phyloP scores from a whole-genome alignment of 1,140 invertebrate species.

The Solenopsis invicta region DNA sequence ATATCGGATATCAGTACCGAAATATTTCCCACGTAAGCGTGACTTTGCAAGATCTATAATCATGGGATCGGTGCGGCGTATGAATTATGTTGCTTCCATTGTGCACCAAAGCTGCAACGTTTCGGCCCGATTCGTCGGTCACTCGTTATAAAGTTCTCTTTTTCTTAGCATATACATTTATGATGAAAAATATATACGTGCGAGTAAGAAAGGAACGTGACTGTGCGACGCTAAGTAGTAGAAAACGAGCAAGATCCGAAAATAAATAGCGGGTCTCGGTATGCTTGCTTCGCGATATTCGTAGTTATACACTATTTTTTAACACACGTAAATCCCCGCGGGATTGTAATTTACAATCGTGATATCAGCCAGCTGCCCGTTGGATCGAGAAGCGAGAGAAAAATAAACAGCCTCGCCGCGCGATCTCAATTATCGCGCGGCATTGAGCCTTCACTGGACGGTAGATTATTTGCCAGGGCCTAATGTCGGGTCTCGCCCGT shows the following conservation, averaged over 20 bases:
- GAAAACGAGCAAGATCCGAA: slow-evolving; percentile 10
- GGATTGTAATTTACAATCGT: slow-evolving; percentile 41
- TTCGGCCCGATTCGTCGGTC: not conserved
- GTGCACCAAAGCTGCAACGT: not conserved
- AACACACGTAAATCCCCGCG: slow-evolving; percentile 12
- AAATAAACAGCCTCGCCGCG: slow-evolving; percentile 24
- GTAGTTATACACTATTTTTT: not conserved
- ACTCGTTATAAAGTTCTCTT: not conserved
- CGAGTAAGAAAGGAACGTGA: not conserved
- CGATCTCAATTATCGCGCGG: slow-evolving; percentile 58
- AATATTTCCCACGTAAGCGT: slow-evolving; percentile 48
- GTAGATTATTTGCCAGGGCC: slow-evolving; percentile 61
- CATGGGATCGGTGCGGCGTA: not conserved
- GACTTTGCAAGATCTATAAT: slow-evolving; percentile 49
- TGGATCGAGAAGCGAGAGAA: slow-evolving; percentile 7
- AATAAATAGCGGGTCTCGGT: slow-evolving; percentile 25
- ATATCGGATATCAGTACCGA: slow-evolving; percentile 55
- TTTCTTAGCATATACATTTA: not conserved
- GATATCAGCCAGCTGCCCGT: slow-evolving; percentile 31
- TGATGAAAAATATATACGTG: not conserved
- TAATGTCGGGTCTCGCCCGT: slow-evolving; percentile 68
- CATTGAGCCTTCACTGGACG: slow-evolving; percentile 8
- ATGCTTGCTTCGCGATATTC: not conserved
- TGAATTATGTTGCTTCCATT: slow-evolving; percentile 46
- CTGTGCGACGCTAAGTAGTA: not conserved